Evolutionary conservation across 2,113 vertebrate genomes (phyloP), one percentile per base, ranked within the genome.

Genomic region (Chunga burmeisteri): DNA sequence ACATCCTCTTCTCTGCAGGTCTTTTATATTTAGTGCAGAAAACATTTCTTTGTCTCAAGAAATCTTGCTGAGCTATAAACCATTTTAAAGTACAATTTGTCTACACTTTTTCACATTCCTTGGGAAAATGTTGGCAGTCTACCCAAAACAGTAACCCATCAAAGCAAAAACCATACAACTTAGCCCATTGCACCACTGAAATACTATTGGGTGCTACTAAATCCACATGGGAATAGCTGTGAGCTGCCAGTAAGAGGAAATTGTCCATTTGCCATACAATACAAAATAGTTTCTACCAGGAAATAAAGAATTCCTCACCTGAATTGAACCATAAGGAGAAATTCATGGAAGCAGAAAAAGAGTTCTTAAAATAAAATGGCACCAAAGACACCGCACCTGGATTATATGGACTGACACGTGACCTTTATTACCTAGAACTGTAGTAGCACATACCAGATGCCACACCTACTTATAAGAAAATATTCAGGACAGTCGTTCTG

Each of bases 11-110:
- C 68, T 70, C 86, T 66, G 38, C 34, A 89, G 72, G 68, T 88
- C 71, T 88, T 95, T 74, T 66, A 63, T 77, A 93, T 79, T 85
- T 78, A 81, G 72, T 71, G 49, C 52, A 62, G 34, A 84, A 86
- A 93, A 79, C n/a, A 92, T 90, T 80, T 88, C 83, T 86, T 92
- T 86, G 67, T 91, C 47, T 94, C 86, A 56, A 52, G 56, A 93
- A 92, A 91, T 49, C 34, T 84, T 84, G 59, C 61, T 88, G 82
- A 86, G 29, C 21, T 81, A 94, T 55, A 88, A 94, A 85, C 7
- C 59, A 73, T 52, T 96, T 86, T 36, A 34, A 93, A 94, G 29
- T 34, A 86, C 23, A 32, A 74, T 78, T 84, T 86, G 38, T 40
- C 55, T 52, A 63, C 6, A 4, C 4, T 53, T 92, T 56, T 68